These are phyloP conservation scores for Microtus oregoni DNA, from an alignment of 2,113 vertebrate genomes.

Conservation along the genomic window DNA sequence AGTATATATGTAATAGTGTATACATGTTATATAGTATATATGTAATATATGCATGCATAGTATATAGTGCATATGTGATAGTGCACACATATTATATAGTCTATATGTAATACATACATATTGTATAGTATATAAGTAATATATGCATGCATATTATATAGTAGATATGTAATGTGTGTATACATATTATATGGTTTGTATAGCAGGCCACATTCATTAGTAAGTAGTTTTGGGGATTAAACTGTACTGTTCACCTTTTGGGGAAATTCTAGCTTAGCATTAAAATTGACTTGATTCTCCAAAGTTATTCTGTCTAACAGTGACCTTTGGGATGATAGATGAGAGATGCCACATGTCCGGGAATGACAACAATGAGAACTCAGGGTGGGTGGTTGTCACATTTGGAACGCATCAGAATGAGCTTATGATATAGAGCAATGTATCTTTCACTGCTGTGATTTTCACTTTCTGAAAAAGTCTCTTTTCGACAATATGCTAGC, in stretches of 20 bases:
- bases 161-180: neutral
- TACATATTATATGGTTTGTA: no score
- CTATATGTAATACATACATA: no score
- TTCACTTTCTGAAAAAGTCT: conserved; percentile 28
- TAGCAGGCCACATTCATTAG: neutral
- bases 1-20: no score
- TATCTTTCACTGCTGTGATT: neutral
- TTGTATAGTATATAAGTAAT: no score
- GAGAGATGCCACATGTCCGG: neutral
- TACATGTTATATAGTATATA: neutral
- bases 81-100: no score
- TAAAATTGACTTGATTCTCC: conserved; percentile 29
- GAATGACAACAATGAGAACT: neutral
- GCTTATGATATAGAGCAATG: neutral
- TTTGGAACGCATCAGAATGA: neutral
- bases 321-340: neutral
- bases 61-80: no score
- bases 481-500: neutral
- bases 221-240: conserved; percentile 12
- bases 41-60: neutral
- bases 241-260: neutral
- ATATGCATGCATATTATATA: neutral
- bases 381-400: no score
- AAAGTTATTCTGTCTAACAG: neutral
- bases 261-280: neutral